Base-by-base conservation (phyloP, 1,140 invertebrate genomes). In the Holotrichia oblita region DNA sequence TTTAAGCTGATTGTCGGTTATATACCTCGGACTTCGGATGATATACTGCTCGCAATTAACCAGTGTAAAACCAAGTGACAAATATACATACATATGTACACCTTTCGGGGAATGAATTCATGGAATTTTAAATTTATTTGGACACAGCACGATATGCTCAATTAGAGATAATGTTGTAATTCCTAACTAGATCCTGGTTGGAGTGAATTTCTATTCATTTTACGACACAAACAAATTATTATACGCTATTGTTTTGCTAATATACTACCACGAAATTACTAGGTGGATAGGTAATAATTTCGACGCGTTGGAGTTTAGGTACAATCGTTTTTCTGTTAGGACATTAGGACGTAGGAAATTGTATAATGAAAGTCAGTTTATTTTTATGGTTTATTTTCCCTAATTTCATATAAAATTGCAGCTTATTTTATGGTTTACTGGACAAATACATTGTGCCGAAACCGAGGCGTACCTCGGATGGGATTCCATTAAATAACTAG, bases 71-170 rank as follows among this genome's bases (percentile, higher is more conserved):
- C n/a, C 12, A 55, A 17, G n/a, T 55, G 48, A n/a, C 12, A 55
- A 55, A 55, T 17, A 55, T 48, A 41, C n/a, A 12, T 48, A 48
- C 10, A 8, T 55, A 55, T 17, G 12, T 55, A 55, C 48, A 55
- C 14, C 17, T 55, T 55, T 17, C 14, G 7, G 14, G 0, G 14
- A 55, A 55, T 55, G 48, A 17, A 55, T 55, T 55, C 14, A 55
- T 55, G 14, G n/a, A 17, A 55, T 55, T 55, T 55, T n/a, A 55
- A n/a, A n/a, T 55, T 55, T 55, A 55, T 55, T 55, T 17, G 48
- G 17, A 14, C 17, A 55, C 6, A 55, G 14, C 48, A 55, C 48
- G 48, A 55, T 55, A 6, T 55, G 17, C 48, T 55, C 14, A 55
- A 55, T 55, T 55, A 55, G n/a, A 55, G 48, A 55, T 55, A 55